A percentile compares a stretch with the other conserved stretches of the same genome.
phyloP scores from a whole-genome alignment of 2,797 vertebrate species.

The Platalea minor region DNA sequence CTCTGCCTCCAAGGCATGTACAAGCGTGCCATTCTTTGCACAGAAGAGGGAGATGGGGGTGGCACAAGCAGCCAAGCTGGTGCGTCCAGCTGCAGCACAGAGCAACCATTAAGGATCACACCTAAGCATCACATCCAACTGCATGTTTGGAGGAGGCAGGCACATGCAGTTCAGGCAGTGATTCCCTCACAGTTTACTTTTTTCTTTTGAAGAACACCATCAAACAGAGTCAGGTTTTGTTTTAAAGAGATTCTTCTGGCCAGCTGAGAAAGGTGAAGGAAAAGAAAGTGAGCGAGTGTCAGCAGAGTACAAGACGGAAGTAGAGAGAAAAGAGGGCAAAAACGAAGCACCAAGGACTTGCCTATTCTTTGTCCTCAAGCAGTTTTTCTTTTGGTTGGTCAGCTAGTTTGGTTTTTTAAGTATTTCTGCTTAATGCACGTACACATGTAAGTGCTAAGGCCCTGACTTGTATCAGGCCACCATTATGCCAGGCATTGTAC shows the following conservation, averaged over 20 bases:
- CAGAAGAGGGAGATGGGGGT: neutral
- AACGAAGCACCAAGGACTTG: neutral
- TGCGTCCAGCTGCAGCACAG: neutral
- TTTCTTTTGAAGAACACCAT: neutral
- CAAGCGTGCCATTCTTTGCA: neutral
- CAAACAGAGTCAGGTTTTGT: neutral
- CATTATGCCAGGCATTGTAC: neutral
- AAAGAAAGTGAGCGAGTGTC: neutral
- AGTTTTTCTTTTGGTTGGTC: neutral
- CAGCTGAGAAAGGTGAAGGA: neutral
- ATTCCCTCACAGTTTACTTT: neutral
- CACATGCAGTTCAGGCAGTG: neutral
- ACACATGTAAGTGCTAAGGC: no score
- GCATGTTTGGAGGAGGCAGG: neutral
- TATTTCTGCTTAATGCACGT: neutral
- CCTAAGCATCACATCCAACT: neutral
- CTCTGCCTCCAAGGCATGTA: neutral
- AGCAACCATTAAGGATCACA: rapidly evolving
- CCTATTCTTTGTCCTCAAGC: neutral
- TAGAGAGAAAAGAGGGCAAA: neutral
- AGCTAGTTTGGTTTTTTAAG: neutral
- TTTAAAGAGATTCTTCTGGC: neutral
- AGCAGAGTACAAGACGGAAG: neutral
- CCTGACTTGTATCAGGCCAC: neutral
- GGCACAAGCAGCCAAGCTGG: neutral